Evolutionary conservation across 2,113 vertebrate species (phyloP), one percentile per base, ranked within the genome.

Genomic region (Theristicus caerulescens): DNA sequence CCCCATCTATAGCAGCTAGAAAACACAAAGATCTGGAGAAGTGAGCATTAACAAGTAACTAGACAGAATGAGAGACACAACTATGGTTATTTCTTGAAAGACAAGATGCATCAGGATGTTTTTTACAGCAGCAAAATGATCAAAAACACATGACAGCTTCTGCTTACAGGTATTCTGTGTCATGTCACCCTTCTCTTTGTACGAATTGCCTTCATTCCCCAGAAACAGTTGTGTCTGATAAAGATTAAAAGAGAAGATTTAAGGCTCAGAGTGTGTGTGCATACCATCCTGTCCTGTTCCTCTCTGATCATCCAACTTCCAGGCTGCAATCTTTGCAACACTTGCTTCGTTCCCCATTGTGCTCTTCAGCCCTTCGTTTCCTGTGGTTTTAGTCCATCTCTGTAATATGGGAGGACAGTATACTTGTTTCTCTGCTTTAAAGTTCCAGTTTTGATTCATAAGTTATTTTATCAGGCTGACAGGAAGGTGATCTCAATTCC

Each of bases 171-270:
- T 93, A 95, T 85, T 95, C 80, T 18, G 15, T 87, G 70, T 91
- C 67, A 78, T 82, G 73, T 94, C 85, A 90, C 49, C 71, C 74
- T 92, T 83, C 73, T 86, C 61, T 91, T 94, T 92, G 55, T 83
- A 96, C 8, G 11, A 89, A 94, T 64, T 72, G 54, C 59, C 86
- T 92, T 93, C 92, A 86, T 81, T 95, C 59, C 67, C 74, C 21
- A 11, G 52, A 95, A 97, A 91, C 24, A 81, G 73, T 82, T 82
- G 36, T 69, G 18, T 42, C 70, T 96, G 87, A 87, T 89, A 94
- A 95, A 94, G 94, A 97, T 85, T 96, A 96, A 93, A 96, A 93
- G 83, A 62, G 70, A 93, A 78, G 79, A 88, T 96, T 96, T 96
- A 97, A 96, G 70, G 29, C 80, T 97, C 55, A 8, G 86, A 91